phyloP scores from a whole-genome alignment of 2,797 vertebrate genomes.

The Eulemur albifrons region DNA sequence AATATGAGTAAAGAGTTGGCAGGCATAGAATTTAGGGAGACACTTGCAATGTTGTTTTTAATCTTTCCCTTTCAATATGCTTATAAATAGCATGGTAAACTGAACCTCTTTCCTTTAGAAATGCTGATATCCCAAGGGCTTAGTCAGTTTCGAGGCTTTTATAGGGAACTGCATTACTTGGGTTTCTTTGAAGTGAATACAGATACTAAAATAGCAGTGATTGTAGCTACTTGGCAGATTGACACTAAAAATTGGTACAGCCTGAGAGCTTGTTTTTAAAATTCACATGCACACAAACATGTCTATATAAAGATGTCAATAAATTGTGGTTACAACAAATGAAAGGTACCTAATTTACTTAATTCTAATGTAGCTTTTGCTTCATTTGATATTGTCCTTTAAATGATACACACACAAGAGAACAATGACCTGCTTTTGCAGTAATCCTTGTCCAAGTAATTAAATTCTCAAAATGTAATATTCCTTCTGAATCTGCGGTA shows the following conservation, averaged over 20 bases:
- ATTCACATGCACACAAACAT: conserved; percentile 41
- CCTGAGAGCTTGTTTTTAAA: conserved; percentile 54
- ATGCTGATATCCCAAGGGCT: conserved; percentile 61
- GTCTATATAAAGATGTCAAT: conserved; percentile 3
- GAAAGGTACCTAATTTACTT: neutral
- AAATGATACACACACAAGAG: neutral
- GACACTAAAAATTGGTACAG: conserved; percentile 57
- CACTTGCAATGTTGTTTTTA: conserved; percentile 68
- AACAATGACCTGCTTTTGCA: neutral
- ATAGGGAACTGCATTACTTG: conserved; percentile 63
- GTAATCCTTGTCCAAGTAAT: neutral
- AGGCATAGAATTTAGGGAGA: conserved; percentile 67
- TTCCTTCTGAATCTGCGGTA: neutral
- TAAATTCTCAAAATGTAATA: neutral
- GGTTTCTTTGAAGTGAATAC: conserved; percentile 73
- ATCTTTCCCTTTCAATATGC: conserved; percentile 67
- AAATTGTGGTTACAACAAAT: neutral
- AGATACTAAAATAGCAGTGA: conserved; percentile 73
- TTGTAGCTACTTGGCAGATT: conserved; percentile 57
- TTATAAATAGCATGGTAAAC: conserved; percentile 78
- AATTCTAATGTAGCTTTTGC: neutral
- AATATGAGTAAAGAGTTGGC: conserved; percentile 55
- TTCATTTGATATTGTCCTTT: neutral
- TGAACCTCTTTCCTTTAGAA: conserved; percentile 74
- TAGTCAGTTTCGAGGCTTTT: conserved; percentile 75